Evolutionary conservation across 2,113 vertebrate genomes (phyloP).

Genomic region (Sceloporus tristichus): DNA sequence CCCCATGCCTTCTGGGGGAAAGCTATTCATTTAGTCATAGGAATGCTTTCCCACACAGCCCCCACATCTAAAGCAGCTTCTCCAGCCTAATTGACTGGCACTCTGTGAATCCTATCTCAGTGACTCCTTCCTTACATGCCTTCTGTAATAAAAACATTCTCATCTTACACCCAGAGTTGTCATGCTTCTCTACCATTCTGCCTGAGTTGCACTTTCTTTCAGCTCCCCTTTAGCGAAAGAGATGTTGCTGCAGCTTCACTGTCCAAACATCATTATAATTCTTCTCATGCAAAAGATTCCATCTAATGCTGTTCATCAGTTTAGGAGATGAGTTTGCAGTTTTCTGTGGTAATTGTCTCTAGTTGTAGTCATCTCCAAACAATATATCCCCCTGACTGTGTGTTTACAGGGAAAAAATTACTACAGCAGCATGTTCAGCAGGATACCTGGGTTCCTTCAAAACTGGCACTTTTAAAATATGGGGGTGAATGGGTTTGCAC

Average conservation of each 20-base stretch:
- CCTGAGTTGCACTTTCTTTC: background rate
- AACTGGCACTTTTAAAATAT: background rate
- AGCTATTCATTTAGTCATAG: constrained; percentile 38
- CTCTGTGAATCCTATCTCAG: constrained; percentile 9
- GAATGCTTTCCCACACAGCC: constrained; percentile 38
- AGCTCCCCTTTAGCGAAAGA: background rate
- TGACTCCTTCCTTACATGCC: constrained; percentile 12
- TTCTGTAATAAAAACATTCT: constrained; percentile 26
- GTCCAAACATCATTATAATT: background rate
- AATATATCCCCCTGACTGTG: background rate
- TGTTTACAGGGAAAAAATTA: background rate
- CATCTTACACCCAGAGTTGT: background rate
- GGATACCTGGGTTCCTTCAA: constrained; percentile 2
- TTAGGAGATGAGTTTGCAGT: background rate
- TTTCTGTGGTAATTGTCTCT: background rate
- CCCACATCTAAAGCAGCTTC: constrained; percentile 24
- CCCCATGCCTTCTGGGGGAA: constrained; percentile 45
- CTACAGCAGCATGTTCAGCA: background rate
- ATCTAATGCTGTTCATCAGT: background rate
- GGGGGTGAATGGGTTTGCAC: background rate
- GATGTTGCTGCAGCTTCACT: background rate
- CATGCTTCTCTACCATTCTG: background rate
- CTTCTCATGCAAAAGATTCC: background rate
- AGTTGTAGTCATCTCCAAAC: background rate
- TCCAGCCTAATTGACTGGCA: constrained; percentile 28